A percentile compares a stretch with the other conserved stretches of the same genome.
Conservation (phyloP, 2,888 invertebrate genomes). For the Alsophila aescularia region DNA sequence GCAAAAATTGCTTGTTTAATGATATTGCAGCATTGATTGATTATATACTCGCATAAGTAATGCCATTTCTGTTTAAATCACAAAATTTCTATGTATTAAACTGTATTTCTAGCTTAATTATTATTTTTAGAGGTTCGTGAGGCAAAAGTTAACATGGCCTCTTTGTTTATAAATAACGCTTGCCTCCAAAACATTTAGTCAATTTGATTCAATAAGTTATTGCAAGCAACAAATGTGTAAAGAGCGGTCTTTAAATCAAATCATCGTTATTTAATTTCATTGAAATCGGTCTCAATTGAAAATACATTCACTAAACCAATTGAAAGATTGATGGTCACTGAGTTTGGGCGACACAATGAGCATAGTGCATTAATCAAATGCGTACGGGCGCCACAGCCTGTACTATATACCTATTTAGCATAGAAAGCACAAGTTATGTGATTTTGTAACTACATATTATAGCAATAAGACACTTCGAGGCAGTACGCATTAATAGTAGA, state of each 20-base stretch:
- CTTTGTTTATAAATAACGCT: no score
- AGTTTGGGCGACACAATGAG: conserved; percentile 13
- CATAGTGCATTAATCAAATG: conserved; percentile 24
- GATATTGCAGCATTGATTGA: no score
- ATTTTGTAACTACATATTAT: no score
- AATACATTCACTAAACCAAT: conserved; percentile 8
- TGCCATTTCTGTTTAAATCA: no score
- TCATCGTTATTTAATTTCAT: conserved; percentile 10
- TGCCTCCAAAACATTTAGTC: conserved; percentile 7
- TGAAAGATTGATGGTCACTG: conserved; percentile 9
- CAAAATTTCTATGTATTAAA: no score
- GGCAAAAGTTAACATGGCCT: no score
- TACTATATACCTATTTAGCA: background rate
- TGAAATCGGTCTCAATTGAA: conserved; percentile 13
- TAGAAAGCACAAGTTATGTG: background rate
- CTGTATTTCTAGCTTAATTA: no score
- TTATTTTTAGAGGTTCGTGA: no score
- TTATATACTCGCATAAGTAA: no score
- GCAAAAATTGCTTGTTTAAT: no score
- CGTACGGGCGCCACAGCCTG: background rate
- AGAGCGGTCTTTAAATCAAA: conserved; percentile 10
- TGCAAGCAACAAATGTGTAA: background rate
- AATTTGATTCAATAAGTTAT: conserved; percentile 3
- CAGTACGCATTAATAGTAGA: no score
- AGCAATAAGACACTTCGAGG: no score